Evolutionary conservation across 2,888 invertebrate species (phyloP).

Genomic region (Nudaria mundana): DNA sequence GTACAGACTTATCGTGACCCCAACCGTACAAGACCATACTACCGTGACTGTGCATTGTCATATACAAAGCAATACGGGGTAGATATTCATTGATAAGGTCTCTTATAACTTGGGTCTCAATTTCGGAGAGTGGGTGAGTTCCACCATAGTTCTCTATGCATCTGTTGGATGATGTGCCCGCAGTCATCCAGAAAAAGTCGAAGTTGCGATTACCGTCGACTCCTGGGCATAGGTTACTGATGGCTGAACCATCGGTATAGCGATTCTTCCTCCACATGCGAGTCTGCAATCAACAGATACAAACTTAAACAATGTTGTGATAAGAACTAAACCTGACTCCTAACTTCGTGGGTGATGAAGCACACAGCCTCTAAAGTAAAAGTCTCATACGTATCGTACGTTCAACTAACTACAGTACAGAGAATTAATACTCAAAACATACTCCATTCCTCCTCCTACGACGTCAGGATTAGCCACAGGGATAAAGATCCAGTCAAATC

Average conservation of each 20-base stretch:
- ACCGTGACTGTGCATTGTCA: slow-evolving; percentile 89
- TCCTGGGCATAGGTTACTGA: slow-evolving; percentile 78
- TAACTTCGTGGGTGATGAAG: too few species aligned
- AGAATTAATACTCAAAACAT: too few species aligned
- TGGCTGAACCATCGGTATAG: slow-evolving; percentile 55
- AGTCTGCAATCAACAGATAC: too few species aligned
- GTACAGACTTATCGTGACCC: slow-evolving; percentile 81
- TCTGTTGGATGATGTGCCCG: slow-evolving; percentile 75
- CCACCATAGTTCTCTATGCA: slow-evolving; percentile 85
- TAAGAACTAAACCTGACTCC: too few species aligned
- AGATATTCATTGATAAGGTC: slow-evolving; percentile 78
- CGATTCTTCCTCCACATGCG: slow-evolving; percentile 88
- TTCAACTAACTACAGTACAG: too few species aligned
- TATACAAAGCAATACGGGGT: slow-evolving; percentile 81
- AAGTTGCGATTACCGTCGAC: slow-evolving; percentile 90
- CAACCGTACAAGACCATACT: slow-evolving; percentile 85
- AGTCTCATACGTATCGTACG: too few species aligned
- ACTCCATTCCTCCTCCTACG: too few species aligned
- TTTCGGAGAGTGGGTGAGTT: slow-evolving; percentile 82
- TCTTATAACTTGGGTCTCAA: slow-evolving; percentile 82
- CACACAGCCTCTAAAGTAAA: too few species aligned
- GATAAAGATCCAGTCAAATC: slow-evolving; percentile 84
- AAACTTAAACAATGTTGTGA: too few species aligned
- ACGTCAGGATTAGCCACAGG: slow-evolving; percentile 88
- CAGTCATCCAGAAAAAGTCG: slow-evolving; percentile 85